Evolutionary conservation across 2,888 invertebrate genomes (phyloP).

Genomic region (Oegoconia quadripuncta): DNA sequence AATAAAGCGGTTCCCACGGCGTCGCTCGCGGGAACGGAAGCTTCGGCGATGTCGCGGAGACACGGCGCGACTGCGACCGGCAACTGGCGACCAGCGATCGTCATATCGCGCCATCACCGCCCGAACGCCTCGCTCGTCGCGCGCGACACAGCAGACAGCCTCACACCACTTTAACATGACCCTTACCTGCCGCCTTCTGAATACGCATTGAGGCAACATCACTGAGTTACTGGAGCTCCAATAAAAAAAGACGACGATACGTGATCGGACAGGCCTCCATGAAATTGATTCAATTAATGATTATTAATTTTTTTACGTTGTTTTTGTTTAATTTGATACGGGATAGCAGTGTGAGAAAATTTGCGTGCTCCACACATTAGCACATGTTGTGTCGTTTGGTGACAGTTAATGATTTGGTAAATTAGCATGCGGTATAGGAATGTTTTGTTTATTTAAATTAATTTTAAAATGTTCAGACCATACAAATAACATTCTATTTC

Average conservation of each 20-base stretch:
- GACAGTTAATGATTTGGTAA: conserved; percentile 4
- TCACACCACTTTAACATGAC: conserved; percentile 25
- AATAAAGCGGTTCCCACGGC: conserved; percentile 77
- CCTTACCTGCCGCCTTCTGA: conserved; percentile 7
- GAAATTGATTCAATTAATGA: conserved; percentile 53
- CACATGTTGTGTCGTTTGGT: conserved; percentile 6
- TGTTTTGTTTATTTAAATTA: conserved; percentile 13
- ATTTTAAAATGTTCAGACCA: conserved; percentile 9
- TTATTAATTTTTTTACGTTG: conserved; percentile 43
- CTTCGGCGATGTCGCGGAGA: conserved; percentile 57
- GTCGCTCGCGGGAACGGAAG: conserved; percentile 77
- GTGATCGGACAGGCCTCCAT: conserved; percentile 45
- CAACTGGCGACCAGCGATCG: conserved; percentile 13
- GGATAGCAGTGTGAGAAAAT: conserved; percentile 41
- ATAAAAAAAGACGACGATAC: conserved; percentile 37
- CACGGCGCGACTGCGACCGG: conserved; percentile 26
- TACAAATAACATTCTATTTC: not conserved
- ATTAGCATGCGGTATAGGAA: conserved; percentile 11
- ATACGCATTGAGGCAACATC: not conserved
- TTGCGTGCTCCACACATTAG: conserved; percentile 13
- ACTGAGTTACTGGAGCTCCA: conserved; percentile 35
- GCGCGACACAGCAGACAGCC: conserved; percentile 33
- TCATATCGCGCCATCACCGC: conserved; percentile 34
- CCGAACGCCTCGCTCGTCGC: conserved; percentile 33
- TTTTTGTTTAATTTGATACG: conserved; percentile 43